Evolutionary conservation across 2,888 invertebrate species (phyloP).

Genomic region (Mallateleia sp.): DNA sequence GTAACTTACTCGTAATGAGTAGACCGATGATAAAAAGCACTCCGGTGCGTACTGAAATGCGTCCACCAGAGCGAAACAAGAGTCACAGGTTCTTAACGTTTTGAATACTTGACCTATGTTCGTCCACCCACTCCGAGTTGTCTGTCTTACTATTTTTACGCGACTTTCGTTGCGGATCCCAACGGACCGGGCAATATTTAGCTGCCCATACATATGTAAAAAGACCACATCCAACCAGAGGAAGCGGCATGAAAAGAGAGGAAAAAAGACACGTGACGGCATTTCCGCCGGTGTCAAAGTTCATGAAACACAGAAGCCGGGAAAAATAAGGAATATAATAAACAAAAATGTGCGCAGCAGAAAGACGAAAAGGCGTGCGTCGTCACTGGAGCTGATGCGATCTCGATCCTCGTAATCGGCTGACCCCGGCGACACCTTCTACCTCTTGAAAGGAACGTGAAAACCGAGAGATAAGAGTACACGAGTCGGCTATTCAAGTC

Average conservation of each 20-base stretch:
- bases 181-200: constrained; percentile 55
- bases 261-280: constrained; percentile 48
- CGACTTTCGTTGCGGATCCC: constrained; percentile 43
- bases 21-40: constrained; percentile 29
- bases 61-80: constrained; percentile 14
- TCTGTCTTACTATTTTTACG: constrained; percentile 63
- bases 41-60: constrained; percentile 41
- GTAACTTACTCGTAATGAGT: constrained; percentile 31
- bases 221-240: constrained; percentile 16
- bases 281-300: constrained; percentile 44
- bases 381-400: constrained; percentile 41
- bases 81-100: constrained; percentile 43
- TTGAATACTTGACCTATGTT: constrained; percentile 71
- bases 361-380: constrained; percentile 35
- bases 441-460: constrained; percentile 33
- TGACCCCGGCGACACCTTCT: constrained; percentile 61
- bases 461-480: constrained; percentile 26
- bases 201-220: constrained; percentile 16
- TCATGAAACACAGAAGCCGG: constrained; percentile 38
- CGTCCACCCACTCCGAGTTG: constrained; percentile 63
- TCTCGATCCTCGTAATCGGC: constrained; percentile 55
- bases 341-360: constrained; percentile 12
- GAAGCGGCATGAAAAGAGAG: constrained; percentile 8
- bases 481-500: constrained; percentile 33
- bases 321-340: too few species aligned